phyloP scores from a whole-genome alignment of 2,888 invertebrate genomes.

The Nephrotoma appendiculata region DNA sequence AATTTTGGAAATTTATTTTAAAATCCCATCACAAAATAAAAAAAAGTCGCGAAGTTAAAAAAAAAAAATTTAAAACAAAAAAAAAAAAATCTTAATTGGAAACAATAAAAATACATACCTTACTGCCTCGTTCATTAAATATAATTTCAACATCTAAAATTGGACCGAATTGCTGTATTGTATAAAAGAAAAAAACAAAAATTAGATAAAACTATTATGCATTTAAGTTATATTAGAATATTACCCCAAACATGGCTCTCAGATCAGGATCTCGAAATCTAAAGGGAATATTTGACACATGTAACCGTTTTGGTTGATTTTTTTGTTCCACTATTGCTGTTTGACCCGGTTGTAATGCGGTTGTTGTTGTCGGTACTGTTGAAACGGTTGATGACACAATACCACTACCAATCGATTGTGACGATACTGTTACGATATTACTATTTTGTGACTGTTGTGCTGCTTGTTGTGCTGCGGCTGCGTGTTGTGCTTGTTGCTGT shows the following conservation, averaged over 20 bases:
- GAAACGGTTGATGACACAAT: constrained; percentile 27
- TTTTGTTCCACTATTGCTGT: constrained; percentile 41
- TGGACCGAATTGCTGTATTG: constrained; percentile 92
- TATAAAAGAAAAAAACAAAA: constrained; percentile 14
- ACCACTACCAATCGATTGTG: constrained; percentile 8
- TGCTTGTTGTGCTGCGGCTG: constrained; percentile 19
- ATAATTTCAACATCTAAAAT: constrained; percentile 99
- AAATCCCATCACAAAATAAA: background rate
- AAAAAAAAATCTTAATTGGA: constrained; percentile 6
- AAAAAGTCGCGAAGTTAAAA: background rate
- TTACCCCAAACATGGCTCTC: constrained; percentile 95
- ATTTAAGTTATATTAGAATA: constrained; percentile 28
- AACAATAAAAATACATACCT: constrained; percentile 57
- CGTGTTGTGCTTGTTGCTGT: constrained; percentile 15
- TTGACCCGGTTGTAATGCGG: constrained; percentile 35
- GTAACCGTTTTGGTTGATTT: constrained; percentile 82
- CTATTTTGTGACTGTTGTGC: constrained; percentile 18
- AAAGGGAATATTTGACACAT: constrained; percentile 99
- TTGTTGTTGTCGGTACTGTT: constrained; percentile 28
- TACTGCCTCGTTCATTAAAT: constrained; percentile 99
- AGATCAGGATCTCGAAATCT: constrained; percentile 98
- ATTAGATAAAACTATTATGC: background rate
- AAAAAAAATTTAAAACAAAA: background rate
- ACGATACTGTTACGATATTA: background rate
- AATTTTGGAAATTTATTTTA: background rate